Conservation (phyloP, 2,888 invertebrate genomes). For the Hybos culiciformis region DNA sequence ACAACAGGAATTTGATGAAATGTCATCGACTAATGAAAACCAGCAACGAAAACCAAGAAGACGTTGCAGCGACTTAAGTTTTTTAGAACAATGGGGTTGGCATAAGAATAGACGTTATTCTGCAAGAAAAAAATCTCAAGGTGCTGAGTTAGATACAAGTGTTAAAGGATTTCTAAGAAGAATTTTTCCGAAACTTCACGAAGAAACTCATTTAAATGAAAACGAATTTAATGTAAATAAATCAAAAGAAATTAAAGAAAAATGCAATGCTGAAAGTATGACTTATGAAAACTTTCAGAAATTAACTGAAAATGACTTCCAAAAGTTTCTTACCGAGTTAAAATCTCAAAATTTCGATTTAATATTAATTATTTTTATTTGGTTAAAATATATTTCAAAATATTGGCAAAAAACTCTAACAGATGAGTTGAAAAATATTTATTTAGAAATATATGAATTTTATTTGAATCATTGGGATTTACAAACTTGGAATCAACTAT, state of each 20-base stretch:
- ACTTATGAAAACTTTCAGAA: constrained; percentile 18
- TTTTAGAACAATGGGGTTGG: constrained; percentile 67
- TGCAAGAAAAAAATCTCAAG: constrained; percentile 23
- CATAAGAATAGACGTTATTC: constrained; percentile 36
- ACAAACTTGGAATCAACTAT: constrained; percentile 20
- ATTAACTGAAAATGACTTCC: constrained; percentile 18
- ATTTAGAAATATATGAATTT: constrained; percentile 20
- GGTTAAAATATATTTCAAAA: constrained; percentile 22
- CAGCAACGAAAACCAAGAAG: constrained; percentile 38
- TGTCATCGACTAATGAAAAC: constrained; percentile 15
- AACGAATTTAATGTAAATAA: neutral
- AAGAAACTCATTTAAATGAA: constrained; percentile 1
- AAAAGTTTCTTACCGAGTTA: constrained; percentile 18
- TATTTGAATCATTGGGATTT: constrained; percentile 22
- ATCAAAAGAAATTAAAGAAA: constrained; percentile 3
- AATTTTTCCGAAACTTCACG: constrained; percentile 22
- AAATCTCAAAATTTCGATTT: constrained; percentile 19
- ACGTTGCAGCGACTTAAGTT: constrained; percentile 57
- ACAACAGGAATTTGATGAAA: constrained; percentile 7
- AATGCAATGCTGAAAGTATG: neutral
- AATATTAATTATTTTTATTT: constrained; percentile 20
- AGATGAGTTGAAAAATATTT: constrained; percentile 18
- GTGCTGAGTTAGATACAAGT: constrained; percentile 22
- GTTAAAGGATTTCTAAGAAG: constrained; percentile 24
- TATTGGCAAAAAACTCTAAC: constrained; percentile 20